Evolutionary conservation across 2,113 vertebrate species (phyloP).

Genomic region (Pseudonaja textilis): DNA sequence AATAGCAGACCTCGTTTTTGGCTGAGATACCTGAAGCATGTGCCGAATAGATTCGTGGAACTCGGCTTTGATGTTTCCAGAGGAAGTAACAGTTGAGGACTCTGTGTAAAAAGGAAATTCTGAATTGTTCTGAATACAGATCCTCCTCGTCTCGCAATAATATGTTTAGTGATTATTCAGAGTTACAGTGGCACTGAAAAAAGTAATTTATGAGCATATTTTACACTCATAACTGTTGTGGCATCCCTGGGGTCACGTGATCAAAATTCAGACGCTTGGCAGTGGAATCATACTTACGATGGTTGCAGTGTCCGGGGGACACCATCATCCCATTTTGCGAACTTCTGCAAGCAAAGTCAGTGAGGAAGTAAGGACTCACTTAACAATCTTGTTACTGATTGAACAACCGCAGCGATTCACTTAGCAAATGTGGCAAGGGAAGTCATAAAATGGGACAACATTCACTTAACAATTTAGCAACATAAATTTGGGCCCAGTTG

Average conservation of each 20-base stretch:
- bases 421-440: background rate
- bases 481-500: background rate
- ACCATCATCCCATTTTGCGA: background rate
- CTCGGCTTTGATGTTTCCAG: background rate
- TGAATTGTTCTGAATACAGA: background rate
- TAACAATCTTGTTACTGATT: background rate
- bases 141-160: background rate
- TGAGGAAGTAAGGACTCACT: background rate
- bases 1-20: background rate
- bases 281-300: background rate
- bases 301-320: background rate
- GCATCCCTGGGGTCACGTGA: background rate
- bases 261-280: background rate
- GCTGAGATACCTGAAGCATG: background rate
- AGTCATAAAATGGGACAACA: background rate
- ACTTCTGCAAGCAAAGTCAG: background rate
- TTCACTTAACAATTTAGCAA: background rate
- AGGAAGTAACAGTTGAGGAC: background rate
- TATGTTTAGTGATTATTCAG: background rate
- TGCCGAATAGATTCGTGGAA: background rate
- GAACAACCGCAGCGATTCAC: background rate
- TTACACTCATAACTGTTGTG: background rate
- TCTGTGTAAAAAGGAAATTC: background rate
- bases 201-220: background rate
- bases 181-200: background rate